These are phyloP conservation scores for Eupristina koningsbergeri DNA, from an alignment of 1,140 invertebrate genomes.

Conservation along the genomic window DNA sequence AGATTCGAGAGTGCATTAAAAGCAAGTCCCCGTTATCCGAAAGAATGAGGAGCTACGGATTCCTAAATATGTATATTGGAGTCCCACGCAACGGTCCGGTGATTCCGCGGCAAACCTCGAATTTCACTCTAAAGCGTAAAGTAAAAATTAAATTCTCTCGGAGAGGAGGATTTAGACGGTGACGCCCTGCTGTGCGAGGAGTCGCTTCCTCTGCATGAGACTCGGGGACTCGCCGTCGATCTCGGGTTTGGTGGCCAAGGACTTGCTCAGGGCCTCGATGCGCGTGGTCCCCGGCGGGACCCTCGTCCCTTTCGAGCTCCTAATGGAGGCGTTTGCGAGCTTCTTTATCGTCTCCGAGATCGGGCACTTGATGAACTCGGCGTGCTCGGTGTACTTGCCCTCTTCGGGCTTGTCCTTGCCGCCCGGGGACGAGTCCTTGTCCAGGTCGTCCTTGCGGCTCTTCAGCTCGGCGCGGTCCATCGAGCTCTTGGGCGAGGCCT, in stretches of 20 bases:
- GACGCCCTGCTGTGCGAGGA: conserved; percentile 70
- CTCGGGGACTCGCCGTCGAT: conserved; percentile 67
- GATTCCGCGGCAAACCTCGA: background rate
- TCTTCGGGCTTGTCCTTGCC: background rate
- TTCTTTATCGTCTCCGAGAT: conserved; percentile 72
- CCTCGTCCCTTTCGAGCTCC: conserved; percentile 60
- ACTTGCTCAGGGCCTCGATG: conserved; percentile 59
- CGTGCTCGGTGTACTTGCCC: conserved; percentile 38
- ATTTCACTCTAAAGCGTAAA: background rate
- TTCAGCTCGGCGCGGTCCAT: conserved; percentile 58
- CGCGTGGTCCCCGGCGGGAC: conserved; percentile 60
- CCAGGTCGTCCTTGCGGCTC: conserved; percentile 53
- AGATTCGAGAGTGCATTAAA: background rate
- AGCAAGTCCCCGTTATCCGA: background rate
- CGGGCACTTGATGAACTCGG: conserved; percentile 68
- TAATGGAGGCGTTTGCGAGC: conserved; percentile 68
- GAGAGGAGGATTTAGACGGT: conserved; percentile 60
- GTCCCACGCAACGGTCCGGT: background rate
- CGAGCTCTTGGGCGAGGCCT: conserved; percentile 68
- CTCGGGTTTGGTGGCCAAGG: conserved; percentile 60
- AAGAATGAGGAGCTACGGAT: background rate
- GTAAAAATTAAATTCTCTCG: background rate
- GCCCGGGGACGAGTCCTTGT: conserved; percentile 40
- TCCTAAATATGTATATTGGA: background rate
- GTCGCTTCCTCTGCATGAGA: conserved; percentile 68